A percentile compares a stretch with the other conserved stretches of the same genome.
These are phyloP conservation scores for Gymnocephalus cernua DNA, from an alignment of 2,113 vertebrate genomes.

Conservation along the genomic window DNA sequence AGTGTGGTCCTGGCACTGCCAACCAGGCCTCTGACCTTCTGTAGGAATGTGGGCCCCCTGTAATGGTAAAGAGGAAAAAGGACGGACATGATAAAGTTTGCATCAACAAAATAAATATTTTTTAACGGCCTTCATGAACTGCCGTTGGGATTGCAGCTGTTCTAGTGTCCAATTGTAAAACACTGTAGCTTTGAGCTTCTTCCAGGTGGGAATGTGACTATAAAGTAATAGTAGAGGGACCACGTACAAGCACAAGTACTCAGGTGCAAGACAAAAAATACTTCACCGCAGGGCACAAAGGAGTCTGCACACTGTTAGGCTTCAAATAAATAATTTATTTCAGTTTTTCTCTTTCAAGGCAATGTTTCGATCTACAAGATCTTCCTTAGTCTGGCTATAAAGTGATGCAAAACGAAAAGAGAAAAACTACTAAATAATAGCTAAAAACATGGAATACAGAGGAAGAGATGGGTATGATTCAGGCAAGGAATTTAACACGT, in stretches of 20 bases:
- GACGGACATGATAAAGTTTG: conserved; percentile 8
- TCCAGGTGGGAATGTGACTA: neutral
- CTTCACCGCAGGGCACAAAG: too few species aligned
- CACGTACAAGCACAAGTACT: too few species aligned
- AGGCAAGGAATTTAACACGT: too few species aligned
- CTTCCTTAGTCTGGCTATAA: neutral
- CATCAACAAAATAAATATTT: neutral
- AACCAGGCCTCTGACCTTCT: conserved; percentile 22
- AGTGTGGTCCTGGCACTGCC: conserved; percentile 16
- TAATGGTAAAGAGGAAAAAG: conserved; percentile 4
- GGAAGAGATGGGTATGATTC: neutral
- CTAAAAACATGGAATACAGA: neutral
- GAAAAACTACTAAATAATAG: neutral
- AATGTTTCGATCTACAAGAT: too few species aligned
- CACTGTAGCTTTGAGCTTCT: neutral
- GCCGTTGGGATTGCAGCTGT: neutral
- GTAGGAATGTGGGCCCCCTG: conserved; percentile 40
- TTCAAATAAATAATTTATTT: too few species aligned
- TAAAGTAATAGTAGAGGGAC: neutral
- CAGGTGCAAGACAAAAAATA: too few species aligned
- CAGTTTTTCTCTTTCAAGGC: too few species aligned
- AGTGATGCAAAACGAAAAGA: neutral
- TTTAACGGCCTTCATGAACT: conserved; percentile 19
- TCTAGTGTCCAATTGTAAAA: neutral
- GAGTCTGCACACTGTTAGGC: too few species aligned